Conservation (phyloP, 2,888 invertebrate genomes). For the Auanema freiburgensis region DNA sequence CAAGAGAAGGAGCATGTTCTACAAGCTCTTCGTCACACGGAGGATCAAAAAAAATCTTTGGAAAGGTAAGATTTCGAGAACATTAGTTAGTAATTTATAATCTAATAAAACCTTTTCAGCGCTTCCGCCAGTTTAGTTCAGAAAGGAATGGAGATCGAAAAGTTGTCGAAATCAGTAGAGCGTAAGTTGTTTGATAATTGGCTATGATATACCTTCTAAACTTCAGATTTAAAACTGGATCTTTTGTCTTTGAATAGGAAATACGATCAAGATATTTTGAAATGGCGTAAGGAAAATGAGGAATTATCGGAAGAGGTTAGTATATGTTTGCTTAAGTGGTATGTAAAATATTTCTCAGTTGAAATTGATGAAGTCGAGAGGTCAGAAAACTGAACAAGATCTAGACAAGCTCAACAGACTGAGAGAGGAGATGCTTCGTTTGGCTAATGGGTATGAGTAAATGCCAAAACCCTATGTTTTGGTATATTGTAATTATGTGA, state of each 20-base stretch:
- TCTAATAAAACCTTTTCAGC: conserved; percentile 7
- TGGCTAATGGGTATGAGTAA: conserved; percentile 19
- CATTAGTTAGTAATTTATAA: background rate
- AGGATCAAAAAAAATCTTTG: conserved; percentile 18
- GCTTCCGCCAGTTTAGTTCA: conserved; percentile 8
- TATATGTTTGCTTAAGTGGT: background rate
- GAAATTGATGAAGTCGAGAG: conserved; percentile 7
- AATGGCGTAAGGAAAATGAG: conserved; percentile 9
- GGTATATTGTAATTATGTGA: background rate
- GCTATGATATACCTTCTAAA: background rate
- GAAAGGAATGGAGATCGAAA: conserved; percentile 8
- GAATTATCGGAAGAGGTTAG: conserved; percentile 8
- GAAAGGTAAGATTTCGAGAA: conserved; percentile 10
- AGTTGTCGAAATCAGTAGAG: background rate
- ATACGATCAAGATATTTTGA: conserved; percentile 7
- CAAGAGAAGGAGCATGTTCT: conserved; percentile 17
- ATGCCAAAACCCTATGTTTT: background rate
- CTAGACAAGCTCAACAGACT: conserved; percentile 18
- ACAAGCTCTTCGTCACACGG: conserved; percentile 13
- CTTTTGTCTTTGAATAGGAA: conserved; percentile 2
- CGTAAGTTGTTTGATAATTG: background rate
- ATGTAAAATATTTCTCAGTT: conserved; percentile 3
- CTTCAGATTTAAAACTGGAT: conserved; percentile 16
- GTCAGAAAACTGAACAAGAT: conserved; percentile 20
- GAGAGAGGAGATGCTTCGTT: conserved; percentile 22